Percentiles rank a stretch among this genome's conserved stretches.
These are phyloP conservation scores for Drosophila niveifrons DNA, from an alignment of 2,888 invertebrate genomes.

Conservation along the genomic window DNA sequence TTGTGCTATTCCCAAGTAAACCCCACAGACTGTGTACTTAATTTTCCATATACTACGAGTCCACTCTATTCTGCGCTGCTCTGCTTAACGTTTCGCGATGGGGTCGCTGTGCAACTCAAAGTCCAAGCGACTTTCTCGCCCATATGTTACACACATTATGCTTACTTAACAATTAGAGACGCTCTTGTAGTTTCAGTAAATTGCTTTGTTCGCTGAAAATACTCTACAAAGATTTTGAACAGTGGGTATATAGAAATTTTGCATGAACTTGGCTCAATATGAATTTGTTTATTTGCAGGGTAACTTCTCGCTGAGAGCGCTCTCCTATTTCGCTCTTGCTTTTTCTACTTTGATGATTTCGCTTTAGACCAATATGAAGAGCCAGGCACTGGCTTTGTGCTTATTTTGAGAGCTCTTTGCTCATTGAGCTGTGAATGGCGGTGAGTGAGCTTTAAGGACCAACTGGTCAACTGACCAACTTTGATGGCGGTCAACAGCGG, in stretches of 20 bases:
- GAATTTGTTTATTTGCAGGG: not conserved
- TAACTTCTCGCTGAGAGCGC: not conserved
- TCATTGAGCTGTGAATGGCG: conserved; percentile 67
- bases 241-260: not conserved
- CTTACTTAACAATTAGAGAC: conserved; percentile 78
- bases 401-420: conserved; percentile 67
- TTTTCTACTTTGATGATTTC: conserved; percentile 33
- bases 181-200: conserved; percentile 73
- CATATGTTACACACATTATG: conserved; percentile 76
- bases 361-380: conserved; percentile 21
- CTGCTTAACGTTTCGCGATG: conserved; percentile 3
- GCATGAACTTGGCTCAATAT: not conserved
- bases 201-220: conserved; percentile 64
- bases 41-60: conserved; percentile 44
- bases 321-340: not conserved
- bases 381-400: conserved; percentile 29
- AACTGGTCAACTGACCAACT: conserved; percentile 26
- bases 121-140: conserved; percentile 51
- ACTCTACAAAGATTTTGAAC: not conserved
- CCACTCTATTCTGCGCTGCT: conserved; percentile 10
- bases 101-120: conserved; percentile 16
- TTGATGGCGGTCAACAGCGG: conserved; percentile 32
- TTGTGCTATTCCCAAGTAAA: conserved; percentile 37
- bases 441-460: conserved; percentile 61
- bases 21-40: conserved; percentile 34